Base-by-base conservation (phyloP, 2,797 vertebrate species). In the Eulemur coronatus region DNA sequence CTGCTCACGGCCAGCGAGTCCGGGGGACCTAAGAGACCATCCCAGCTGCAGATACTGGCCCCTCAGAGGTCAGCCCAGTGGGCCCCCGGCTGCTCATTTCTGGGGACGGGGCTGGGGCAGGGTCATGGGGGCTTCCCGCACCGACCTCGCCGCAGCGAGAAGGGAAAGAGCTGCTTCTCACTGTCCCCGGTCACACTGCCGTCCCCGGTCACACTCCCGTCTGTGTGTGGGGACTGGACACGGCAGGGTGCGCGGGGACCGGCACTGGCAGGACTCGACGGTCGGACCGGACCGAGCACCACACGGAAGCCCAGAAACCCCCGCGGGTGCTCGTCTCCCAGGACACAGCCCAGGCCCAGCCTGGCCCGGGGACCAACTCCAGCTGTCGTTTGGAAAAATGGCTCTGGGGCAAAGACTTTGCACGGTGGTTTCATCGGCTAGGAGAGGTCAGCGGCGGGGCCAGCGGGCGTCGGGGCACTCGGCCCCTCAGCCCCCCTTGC, bases 231-330 rank as follows among this genome's bases (percentile, higher is more conserved):
- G 67, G 18, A n/a, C 43, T n/a, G 63, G 63, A n/a, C 63, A 65
- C 3, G 7, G 7, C 7, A 8, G 63, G 63, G 63, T n/a, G 63
- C 17, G 0, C 7, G 33, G 18, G 63, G 33, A 65, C 63, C 33
- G 1, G 7, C 33, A 1, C 57, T 26, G 10, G 26, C 0, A 59
- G 57, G 1, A 59, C 10, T 59, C 0, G 4, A 59, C 24, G 4
- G 22, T 22, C 0, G 8, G 33, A 65, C 2, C 2, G 33, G 63
- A n/a, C 33, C 1, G 8, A 65, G 63, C 1, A 15, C 63, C 33
- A n/a, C 15, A 65, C 1, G 0, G 33, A 65, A 26, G 24, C 57
- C 24, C 57, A 26, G 57, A 11, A 59, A 26, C 61, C 15, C 28
- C 28, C 30, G 0, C 13, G 33, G 61, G 61, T 63, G 30, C 35